Percentiles rank a stretch among this genome's conserved stretches.
Conservation (phyloP, 2,113 vertebrate species). For the Sakesphorus luctuosus region DNA sequence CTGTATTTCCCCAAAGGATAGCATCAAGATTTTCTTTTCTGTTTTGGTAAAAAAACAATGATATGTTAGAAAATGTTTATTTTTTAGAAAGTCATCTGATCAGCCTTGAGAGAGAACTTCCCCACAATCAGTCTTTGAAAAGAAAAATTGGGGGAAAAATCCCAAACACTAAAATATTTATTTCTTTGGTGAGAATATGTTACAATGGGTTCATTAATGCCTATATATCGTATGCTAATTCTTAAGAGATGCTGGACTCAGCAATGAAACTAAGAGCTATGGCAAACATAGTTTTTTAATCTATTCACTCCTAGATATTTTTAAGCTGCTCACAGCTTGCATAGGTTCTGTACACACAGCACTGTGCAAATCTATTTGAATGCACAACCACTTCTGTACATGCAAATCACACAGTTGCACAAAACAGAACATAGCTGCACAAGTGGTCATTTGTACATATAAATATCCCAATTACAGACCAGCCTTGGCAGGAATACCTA, state of each 20-base stretch:
- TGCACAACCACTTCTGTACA: not conserved
- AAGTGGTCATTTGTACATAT: constrained; percentile 8
- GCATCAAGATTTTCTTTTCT: not conserved
- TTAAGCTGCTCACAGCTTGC: not conserved
- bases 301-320: not conserved
- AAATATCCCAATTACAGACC: constrained; percentile 12
- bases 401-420: not conserved
- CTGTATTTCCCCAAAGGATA: constrained; percentile 5
- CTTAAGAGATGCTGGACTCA: not conserved
- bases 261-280: not conserved
- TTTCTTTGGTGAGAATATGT: not conserved
- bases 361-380: not conserved
- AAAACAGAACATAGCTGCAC: not conserved
- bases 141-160: not conserved
- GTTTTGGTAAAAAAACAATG: not conserved
- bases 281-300: not conserved
- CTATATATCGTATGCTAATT: not conserved
- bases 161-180: not conserved
- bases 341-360: not conserved
- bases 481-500: not conserved
- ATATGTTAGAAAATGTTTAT: not conserved
- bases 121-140: not conserved
- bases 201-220: not conserved
- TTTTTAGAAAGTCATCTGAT: not conserved
- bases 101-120: not conserved